These are phyloP conservation scores for Machimus atricapillus DNA, from an alignment of 2,888 invertebrate genomes.

Conservation along the genomic window DNA sequence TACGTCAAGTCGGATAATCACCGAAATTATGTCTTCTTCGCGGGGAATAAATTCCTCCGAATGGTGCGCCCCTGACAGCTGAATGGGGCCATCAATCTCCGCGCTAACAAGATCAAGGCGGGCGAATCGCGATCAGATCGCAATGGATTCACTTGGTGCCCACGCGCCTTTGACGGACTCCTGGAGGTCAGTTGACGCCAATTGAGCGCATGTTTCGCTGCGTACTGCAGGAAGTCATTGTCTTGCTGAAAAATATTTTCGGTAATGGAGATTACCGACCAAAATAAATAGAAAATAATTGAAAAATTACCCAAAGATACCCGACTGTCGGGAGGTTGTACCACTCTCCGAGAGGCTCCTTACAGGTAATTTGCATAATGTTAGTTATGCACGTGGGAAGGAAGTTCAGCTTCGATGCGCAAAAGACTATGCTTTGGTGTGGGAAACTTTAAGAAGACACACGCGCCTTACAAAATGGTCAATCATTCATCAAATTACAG, in stretches of 20 bases:
- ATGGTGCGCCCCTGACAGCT: not conserved
- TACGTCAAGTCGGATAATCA: not conserved
- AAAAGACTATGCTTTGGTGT: not conserved
- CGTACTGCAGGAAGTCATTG: not conserved
- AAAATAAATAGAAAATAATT: not conserved
- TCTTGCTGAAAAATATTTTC: not conserved
- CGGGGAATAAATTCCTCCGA: not conserved
- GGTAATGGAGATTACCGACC: not conserved
- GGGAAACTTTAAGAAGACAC: not conserved
- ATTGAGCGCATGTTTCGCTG: not conserved
- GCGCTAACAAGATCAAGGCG: not conserved
- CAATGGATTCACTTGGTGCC: not conserved
- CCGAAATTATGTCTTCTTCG: not conserved
- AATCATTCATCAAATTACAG: not conserved
- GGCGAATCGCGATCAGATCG: not conserved
- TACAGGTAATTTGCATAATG: not conserved
- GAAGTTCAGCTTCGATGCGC: not conserved
- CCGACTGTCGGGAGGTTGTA: not conserved
- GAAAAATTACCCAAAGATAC: not conserved
- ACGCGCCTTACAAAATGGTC: not conserved
- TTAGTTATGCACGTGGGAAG: not conserved
- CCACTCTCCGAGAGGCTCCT: not conserved
- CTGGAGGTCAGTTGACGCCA: slow-evolving; percentile 5
- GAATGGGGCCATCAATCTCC: slow-evolving; percentile 5
- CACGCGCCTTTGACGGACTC: not conserved